Base-by-base conservation (phyloP, 2,888 invertebrate species). In the Corythucha ciliata region DNA sequence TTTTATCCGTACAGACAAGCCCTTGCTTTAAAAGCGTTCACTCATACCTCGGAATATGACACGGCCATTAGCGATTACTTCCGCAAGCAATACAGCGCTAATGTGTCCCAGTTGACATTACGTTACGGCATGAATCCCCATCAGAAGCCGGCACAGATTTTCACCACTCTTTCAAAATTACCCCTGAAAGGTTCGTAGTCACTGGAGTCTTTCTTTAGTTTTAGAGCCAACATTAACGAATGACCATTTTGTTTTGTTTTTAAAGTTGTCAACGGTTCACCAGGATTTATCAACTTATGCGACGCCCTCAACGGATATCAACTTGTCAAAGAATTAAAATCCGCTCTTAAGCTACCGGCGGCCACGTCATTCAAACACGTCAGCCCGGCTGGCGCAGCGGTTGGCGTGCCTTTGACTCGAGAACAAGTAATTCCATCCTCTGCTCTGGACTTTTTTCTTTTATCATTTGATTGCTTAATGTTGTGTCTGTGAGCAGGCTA, bases 111-210 rank as follows among this genome's bases (percentile, higher is more conserved):
- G 66, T 65, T 94, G 44, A 81, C 85, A 1, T 72, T 96, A 39
- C 78, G 94, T 63, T 97, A 98, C 69, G 97, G 83, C 48, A 94
- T 94, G 90, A 97, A 97, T 70, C 97, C 97, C 0, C 97, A 97
- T 67, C 97, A 97, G 67, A 91, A 90, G 66, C 93, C 93, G 1
- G 94, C 94, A 0, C 93, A 93, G 65, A 72, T 96, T 5, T 94
- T 79, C 68, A 91, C 91, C 0, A 83, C 79, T 0, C 68, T 80
- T 20, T 75, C 82, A 47, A 74, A 81, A 46, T 72, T 97, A 48
- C 97, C 97, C 0, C 68, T 97, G 5, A 83, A 69, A 67, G 76
- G 77, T 77, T 57, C 52, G 53, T 8, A 8, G 14, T 41, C 18
- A n/a, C 8, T 12, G 39, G n/a, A 21, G 7, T 24, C 10, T 5